These are phyloP conservation scores for Dipodomys merriami DNA, from an alignment of 2,113 vertebrate species.

Conservation along the genomic window DNA sequence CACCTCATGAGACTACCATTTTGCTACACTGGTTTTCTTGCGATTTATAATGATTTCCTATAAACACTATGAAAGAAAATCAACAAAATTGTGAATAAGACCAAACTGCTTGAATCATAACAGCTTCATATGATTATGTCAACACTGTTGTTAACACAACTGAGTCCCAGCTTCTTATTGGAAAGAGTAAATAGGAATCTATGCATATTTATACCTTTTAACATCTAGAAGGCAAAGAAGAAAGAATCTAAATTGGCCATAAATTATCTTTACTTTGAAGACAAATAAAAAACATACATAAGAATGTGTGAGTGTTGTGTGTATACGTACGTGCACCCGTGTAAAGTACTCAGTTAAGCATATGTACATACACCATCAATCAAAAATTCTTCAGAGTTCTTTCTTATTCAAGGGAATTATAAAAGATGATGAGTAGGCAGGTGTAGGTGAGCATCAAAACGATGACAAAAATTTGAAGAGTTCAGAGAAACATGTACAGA, in stretches of 20 bases:
- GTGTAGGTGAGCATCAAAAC: neutral
- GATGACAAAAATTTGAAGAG: neutral
- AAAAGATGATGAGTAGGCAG: neutral
- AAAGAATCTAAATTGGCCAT: slow-evolving; percentile 17
- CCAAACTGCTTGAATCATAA: neutral
- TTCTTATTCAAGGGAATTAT: neutral
- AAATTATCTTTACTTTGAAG: neutral
- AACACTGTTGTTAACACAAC: neutral
- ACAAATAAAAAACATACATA: neutral
- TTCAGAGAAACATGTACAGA: fast-evolving
- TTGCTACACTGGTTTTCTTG: neutral
- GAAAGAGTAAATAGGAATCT: slow-evolving; percentile 19
- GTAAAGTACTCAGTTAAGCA: neutral
- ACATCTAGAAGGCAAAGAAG: neutral
- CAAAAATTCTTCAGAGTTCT: neutral
- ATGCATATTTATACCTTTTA: neutral
- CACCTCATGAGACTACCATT: neutral
- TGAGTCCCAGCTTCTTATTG: neutral
- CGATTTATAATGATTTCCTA: neutral
- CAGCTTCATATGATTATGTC: neutral
- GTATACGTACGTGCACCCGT: no score
- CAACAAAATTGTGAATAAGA: neutral
- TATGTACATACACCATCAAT: neutral
- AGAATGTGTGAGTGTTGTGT: neutral
- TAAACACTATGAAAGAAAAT: neutral